These are phyloP conservation scores for Neomonachus schauinslandi DNA, from an alignment of 2,113 vertebrate genomes.

Conservation along the genomic window DNA sequence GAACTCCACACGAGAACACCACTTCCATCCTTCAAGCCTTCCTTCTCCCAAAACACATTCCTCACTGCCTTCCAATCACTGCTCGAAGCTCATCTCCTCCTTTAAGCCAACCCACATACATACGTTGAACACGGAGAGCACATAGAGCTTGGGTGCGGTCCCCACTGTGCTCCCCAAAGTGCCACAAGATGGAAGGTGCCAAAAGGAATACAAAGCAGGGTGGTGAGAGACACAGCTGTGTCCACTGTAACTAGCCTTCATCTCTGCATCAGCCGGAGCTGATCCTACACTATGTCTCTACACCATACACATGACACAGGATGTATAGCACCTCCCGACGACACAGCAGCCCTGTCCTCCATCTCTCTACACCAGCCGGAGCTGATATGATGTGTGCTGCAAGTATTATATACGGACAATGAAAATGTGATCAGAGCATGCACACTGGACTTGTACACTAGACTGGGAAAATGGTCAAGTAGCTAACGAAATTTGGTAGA, in stretches of 20 bases:
- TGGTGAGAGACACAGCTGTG: background rate
- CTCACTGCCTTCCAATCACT: background rate
- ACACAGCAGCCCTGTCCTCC: too few species aligned
- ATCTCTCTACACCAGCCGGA: rapidly evolving
- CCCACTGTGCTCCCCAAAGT: background rate
- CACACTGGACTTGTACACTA: background rate
- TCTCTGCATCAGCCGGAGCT: rapidly evolving
- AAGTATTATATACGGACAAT: rapidly evolving
- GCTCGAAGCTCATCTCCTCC: background rate
- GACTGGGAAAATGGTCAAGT: background rate
- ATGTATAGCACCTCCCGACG: background rate
- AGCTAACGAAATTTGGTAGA: background rate
- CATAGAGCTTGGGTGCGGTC: background rate
- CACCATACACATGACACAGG: rapidly evolving
- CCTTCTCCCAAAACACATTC: background rate
- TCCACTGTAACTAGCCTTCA: background rate
- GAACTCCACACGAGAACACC: background rate
- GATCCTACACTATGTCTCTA: background rate
- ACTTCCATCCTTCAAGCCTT: rapidly evolving
- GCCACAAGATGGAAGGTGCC: background rate
- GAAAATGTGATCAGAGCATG: rapidly evolving
- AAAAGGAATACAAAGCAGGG: background rate
- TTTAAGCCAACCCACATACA: background rate
- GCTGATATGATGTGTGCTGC: rapidly evolving
- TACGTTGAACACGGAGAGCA: background rate